Evolutionary conservation across 1,140 invertebrate species (phyloP).

Genomic region (Sminthurides bifidus): DNA sequence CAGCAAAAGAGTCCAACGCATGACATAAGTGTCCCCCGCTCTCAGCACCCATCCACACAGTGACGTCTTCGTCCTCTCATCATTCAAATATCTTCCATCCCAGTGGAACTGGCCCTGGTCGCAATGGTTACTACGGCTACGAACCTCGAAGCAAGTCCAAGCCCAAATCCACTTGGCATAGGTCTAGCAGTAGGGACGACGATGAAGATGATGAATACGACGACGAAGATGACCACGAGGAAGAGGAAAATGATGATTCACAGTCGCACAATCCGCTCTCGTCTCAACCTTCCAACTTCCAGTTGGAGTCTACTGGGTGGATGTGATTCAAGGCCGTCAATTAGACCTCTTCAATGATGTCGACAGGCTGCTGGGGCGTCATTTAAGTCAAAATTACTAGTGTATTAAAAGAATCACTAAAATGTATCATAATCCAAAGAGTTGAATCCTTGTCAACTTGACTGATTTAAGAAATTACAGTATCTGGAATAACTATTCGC

Average conservation of each 20-base stretch:
- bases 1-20: constrained; percentile 31
- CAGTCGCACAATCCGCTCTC: background rate
- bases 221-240: background rate
- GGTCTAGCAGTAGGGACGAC: background rate
- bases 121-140: background rate
- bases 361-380: no score
- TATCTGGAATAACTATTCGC: no score
- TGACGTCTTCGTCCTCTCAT: constrained; percentile 1
- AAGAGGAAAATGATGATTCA: constrained; percentile 3
- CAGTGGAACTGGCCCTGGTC: background rate
- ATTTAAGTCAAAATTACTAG: no score
- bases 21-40: constrained; percentile 21
- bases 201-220: background rate
- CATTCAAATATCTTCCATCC: no score
- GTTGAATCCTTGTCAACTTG: no score
- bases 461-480: no score
- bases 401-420: no score
- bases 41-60: constrained; percentile 2
- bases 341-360: no score
- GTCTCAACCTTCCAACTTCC: background rate
- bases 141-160: background rate
- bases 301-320: constrained; percentile 17
- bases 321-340: no score
- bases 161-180: background rate
- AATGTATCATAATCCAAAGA: no score